Evolutionary conservation across 2,797 vertebrate genomes (phyloP), one percentile per base, ranked within the genome.

Genomic region (Cuniculus paca): DNA sequence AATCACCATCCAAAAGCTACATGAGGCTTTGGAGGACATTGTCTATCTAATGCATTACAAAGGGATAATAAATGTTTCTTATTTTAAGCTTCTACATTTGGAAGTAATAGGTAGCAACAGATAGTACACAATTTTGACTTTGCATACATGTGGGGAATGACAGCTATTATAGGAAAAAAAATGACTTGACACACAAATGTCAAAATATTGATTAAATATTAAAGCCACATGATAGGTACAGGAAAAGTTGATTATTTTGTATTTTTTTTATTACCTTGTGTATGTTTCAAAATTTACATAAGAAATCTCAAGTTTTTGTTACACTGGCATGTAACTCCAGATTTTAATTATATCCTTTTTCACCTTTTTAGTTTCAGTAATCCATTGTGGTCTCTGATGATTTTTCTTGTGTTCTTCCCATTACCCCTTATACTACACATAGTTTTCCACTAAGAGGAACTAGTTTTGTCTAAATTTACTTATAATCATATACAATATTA

Each of bases 281-380:
- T 75, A 13, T 63, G 34, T 87, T 72, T 83, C 54, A 91, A 81
- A 89, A 80, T 92, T 88, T 85, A 81, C 12, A 61, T 19, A 81
- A 83, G 82, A 90, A 56, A 78, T 70, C 52, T 50, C 39, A 83
- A n/a, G 58, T 52, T 94, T 88, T 77, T 60, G 10, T 70, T 78
- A 63, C 34, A 72, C 4, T 72, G 34, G 22, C 36, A 83, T 42
- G 58, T 63, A 48, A 77, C 54, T 90, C 86, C 80, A 75, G 36
- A 93, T 92, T 87, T 86, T 86, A 90, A 34, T 79, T 87, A 79
- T 28, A 88, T 52, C 24, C 17, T 63, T 88, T 95, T 72, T n/a
- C 17, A 86, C 6, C 5, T 68, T 90, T 77, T 74, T 58, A 12
- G 12, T 70, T 63, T 91, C 42, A 50, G 63, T 52, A 90, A 70